Percentiles rank a stretch among this genome's conserved stretches.
phyloP scores from a whole-genome alignment of 2,797 vertebrate genomes.

The Okamejei kenojei region DNA sequence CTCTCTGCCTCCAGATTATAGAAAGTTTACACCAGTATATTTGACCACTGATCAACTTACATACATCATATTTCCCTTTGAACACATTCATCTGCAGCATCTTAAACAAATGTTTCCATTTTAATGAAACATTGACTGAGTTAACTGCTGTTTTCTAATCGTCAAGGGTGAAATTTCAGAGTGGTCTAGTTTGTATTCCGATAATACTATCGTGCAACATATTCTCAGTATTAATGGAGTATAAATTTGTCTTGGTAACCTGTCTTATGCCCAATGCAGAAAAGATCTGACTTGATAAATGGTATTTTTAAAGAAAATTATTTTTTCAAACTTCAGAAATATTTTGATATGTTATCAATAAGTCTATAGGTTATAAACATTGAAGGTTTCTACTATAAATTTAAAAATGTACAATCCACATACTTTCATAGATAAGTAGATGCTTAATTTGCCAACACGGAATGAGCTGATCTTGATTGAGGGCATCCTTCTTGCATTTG shows the following conservation, averaged over 20 bases:
- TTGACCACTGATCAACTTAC: neutral
- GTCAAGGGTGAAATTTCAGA: neutral
- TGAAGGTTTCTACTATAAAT: neutral
- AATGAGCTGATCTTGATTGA: neutral
- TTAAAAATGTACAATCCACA: neutral
- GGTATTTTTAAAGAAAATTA: neutral
- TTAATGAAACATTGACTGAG: neutral
- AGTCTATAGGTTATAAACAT: neutral
- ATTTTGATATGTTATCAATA: neutral
- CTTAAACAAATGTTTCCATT: neutral
- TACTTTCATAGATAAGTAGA: neutral
- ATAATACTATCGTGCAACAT: neutral
- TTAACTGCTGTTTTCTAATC: neutral
- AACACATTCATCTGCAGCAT: neutral
- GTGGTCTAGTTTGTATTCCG: neutral
- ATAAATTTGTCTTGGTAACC: no score
- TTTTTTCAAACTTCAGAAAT: neutral
- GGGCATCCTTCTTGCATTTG: neutral
- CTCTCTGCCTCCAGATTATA: neutral
- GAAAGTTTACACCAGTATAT: neutral
- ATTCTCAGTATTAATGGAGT: neutral
- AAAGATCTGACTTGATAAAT: neutral
- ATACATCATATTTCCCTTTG: neutral
- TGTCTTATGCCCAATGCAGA: no score
- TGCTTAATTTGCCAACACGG: neutral